These are phyloP conservation scores for Crotophaga sulcirostris DNA, from an alignment of 2,113 vertebrate genomes.

Conservation along the genomic window DNA sequence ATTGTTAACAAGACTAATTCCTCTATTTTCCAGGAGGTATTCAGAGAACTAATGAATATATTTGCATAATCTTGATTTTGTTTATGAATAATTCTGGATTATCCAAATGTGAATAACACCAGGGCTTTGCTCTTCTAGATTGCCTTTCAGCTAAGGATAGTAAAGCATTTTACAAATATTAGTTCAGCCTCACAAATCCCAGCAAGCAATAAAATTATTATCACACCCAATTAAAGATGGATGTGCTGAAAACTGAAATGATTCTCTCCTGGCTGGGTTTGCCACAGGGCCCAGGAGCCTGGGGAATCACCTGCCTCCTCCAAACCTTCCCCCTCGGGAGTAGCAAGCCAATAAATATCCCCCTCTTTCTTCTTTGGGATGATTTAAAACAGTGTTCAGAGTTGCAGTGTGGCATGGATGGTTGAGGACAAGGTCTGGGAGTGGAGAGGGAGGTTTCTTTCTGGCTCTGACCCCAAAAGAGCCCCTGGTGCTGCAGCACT, in stretches of 20 bases:
- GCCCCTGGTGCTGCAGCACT: background rate
- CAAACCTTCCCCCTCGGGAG: background rate
- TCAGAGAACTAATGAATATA: constrained; percentile 50
- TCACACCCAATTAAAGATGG: constrained; percentile 34
- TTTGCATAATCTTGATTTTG: constrained; percentile 65
- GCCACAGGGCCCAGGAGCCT: rapidly evolving
- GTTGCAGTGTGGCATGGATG: background rate
- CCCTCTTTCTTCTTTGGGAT: background rate
- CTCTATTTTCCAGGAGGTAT: constrained; percentile 48
- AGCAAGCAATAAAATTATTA: constrained; percentile 47
- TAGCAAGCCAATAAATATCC: background rate
- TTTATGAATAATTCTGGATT: constrained; percentile 65
- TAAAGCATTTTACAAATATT: constrained; percentile 41
- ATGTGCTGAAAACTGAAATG: background rate
- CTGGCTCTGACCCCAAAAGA: background rate
- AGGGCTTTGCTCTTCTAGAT: background rate
- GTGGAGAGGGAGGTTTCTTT: background rate
- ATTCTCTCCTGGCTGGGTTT: background rate
- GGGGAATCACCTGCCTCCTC: background rate
- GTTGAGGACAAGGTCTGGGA: background rate
- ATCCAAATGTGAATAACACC: background rate
- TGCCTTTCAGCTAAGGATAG: constrained; percentile 28
- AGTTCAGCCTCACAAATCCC: constrained; percentile 53
- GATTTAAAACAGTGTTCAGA: background rate
- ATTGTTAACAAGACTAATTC: constrained; percentile 62